Percentiles rank a stretch among this genome's conserved stretches.
Conservation (phyloP, 2,113 vertebrate species). For the Acrocephalus kingi region DNA sequence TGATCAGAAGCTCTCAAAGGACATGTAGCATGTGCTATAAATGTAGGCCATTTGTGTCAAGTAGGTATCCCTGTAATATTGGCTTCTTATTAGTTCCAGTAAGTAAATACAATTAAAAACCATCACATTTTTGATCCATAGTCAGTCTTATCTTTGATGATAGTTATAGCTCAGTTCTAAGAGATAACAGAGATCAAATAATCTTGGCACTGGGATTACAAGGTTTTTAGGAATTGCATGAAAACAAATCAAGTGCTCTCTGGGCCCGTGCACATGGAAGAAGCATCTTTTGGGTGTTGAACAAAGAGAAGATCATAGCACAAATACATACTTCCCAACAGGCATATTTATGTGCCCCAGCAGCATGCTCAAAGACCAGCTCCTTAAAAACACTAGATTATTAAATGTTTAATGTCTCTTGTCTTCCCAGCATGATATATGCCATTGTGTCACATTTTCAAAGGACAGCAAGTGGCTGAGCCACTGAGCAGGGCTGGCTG, state of each 20-base stretch:
- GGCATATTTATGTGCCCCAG: not conserved
- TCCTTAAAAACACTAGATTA: not conserved
- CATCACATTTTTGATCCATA: not conserved
- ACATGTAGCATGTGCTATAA: not conserved
- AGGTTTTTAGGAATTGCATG: not conserved
- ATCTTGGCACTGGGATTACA: not conserved
- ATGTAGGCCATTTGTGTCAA: not conserved
- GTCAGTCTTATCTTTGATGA: not conserved
- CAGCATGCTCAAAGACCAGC: not conserved
- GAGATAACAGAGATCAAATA: not conserved
- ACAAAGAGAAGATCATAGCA: not conserved
- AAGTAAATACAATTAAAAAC: not conserved
- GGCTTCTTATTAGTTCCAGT: not conserved
- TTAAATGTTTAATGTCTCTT: not conserved
- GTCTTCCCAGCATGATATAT: not conserved
- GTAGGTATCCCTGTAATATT: not conserved
- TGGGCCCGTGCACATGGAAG: not conserved
- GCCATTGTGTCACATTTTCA: not conserved
- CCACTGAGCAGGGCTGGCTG: not conserved
- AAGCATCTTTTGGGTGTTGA: not conserved
- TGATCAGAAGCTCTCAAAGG: not conserved
- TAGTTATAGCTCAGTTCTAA: not conserved
- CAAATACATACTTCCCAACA: not conserved
- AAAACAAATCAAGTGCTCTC: not conserved
- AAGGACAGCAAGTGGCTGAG: not conserved